phyloP scores from a whole-genome alignment of 2,113 vertebrate species.

The Rhea pennata region DNA sequence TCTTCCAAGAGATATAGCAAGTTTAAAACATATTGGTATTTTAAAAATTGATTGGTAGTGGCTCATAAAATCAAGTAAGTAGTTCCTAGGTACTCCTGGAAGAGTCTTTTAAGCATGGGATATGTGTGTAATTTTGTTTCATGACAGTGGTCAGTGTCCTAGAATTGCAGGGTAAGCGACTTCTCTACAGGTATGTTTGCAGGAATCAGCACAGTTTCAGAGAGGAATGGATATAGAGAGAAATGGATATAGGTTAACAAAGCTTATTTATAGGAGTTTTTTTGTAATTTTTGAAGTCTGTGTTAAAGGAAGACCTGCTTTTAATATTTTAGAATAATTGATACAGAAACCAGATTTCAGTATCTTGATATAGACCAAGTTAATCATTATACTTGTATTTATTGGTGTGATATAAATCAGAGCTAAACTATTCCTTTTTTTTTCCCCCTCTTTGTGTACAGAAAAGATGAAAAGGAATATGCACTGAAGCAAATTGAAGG shows the following conservation, averaged over 20 bases:
- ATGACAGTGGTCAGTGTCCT: background rate
- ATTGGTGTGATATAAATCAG: constrained; percentile 15
- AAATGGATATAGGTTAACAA: background rate
- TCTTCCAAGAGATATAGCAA: background rate
- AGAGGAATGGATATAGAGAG: background rate
- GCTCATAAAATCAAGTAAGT: background rate
- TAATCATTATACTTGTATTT: background rate
- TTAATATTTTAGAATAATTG: background rate
- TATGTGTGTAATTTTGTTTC: accelerated
- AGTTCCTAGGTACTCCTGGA: background rate
- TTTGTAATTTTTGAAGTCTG: background rate
- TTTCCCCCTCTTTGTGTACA: constrained; percentile 66
- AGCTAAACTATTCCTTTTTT: constrained; percentile 31
- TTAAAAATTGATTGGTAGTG: background rate
- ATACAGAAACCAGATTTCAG: background rate
- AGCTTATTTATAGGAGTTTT: background rate
- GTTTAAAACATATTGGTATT: background rate
- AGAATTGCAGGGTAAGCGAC: background rate
- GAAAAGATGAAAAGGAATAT: constrained; percentile 89
- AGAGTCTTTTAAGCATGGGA: background rate
- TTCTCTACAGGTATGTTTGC: background rate
- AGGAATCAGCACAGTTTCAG: background rate
- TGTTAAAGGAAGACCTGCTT: background rate
- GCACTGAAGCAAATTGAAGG: constrained; percentile 89
- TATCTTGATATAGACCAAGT: background rate